Conservation (phyloP, 2,113 vertebrate species). For the Chloroceryle aenea region DNA sequence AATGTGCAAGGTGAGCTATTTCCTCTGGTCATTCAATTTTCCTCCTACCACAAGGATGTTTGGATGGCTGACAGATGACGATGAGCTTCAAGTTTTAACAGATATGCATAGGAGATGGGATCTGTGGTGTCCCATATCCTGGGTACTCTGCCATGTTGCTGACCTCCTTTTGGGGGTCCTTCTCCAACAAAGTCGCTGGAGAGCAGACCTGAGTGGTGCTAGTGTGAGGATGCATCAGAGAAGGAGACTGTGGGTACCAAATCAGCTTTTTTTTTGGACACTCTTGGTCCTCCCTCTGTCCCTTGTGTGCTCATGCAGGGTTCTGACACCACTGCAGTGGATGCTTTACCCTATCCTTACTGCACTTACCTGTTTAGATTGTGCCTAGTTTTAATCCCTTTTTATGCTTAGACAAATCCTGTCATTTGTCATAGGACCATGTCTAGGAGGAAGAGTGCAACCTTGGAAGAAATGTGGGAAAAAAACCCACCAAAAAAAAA, state of each 20-base stretch:
- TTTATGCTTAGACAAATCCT: neutral
- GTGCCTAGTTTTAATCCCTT: neutral
- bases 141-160: fast-evolving
- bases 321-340: neutral
- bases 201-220: neutral
- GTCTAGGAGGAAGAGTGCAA: neutral
- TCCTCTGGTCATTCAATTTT: neutral
- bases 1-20: neutral
- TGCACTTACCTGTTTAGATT: neutral
- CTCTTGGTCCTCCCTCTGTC: neutral
- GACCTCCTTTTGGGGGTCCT: neutral
- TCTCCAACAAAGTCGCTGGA: neutral
- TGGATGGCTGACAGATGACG: neutral
- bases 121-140: neutral
- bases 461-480: neutral
- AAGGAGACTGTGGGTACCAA: neutral
- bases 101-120: neutral
- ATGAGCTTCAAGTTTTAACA: neutral
- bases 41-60: fast-evolving
- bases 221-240: neutral
- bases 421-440: neutral
- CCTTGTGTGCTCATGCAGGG: neutral
- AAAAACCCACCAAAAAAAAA: neutral
- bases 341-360: neutral
- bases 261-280: neutral